Evolutionary conservation across 92 coral and sea anemone species (phyloP), one percentile per base, ranked within the genome.

Genomic region (Heliopora coerulea): DNA sequence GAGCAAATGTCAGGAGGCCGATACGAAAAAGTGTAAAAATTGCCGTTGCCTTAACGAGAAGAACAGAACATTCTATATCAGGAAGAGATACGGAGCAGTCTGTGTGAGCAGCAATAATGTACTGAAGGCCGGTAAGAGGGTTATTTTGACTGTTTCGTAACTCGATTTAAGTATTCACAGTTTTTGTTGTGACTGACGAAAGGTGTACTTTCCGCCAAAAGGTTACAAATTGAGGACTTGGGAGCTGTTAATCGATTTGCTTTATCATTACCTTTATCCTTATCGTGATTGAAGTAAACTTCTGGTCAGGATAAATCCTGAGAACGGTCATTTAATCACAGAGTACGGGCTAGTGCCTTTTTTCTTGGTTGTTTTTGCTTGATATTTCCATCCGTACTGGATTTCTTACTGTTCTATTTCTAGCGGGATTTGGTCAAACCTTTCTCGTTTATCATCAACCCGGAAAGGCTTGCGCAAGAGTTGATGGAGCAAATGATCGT

Each of bases 341-440:
- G n/a, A n/a, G n/a, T n/a, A n/a, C n/a, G n/a, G n/a, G n/a, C n/a
- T n/a, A n/a, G n/a, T n/a, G n/a, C n/a, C n/a, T n/a, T n/a, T n/a
- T n/a, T n/a, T n/a, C n/a, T n/a, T n/a, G n/a, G n/a, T n/a, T n/a
- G n/a, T n/a, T n/a, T n/a, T n/a, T n/a, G n/a, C n/a, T n/a, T n/a
- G n/a, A n/a, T n/a, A n/a, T n/a, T n/a, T n/a, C n/a, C n/a, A n/a
- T n/a, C n/a, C n/a, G n/a, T n/a, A n/a, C n/a, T n/a, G n/a, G n/a
- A n/a, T n/a, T n/a, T n/a, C 3, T n/a, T 63, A n/a, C n/a, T 15
- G 42, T 63, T 18, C n/a, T 15, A 37, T 63, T 63, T 40, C 24
- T 52, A 63, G 70, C 70, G 35, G 70, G 70, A 40, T 63, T 63
- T 63, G 54, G 70, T 9, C 13, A 63, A 5, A 35, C 18, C 2